Evolutionary conservation across 2,113 vertebrate species (phyloP).

Genomic region (Rhinogobius similis): DNA sequence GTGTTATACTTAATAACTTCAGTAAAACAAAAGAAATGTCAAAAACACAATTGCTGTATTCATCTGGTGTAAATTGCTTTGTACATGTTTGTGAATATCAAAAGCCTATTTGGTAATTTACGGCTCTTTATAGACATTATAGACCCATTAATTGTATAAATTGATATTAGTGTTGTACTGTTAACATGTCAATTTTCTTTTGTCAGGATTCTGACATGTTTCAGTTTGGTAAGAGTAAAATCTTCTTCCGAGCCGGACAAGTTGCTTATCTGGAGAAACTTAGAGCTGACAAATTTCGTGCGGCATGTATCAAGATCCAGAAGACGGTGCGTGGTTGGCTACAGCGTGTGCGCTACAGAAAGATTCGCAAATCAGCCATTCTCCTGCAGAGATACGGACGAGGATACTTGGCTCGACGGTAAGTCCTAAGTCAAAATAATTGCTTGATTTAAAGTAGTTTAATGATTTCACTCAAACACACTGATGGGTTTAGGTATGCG

Average conservation of each 20-base stretch:
- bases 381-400: constrained; percentile 83
- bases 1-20: not conserved
- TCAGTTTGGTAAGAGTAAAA: constrained; percentile 95
- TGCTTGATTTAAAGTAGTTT: not conserved
- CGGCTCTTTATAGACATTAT: no score
- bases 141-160: not conserved
- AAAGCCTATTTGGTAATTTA: no score
- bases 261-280: constrained; percentile 97
- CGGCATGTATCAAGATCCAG: constrained; percentile 93
- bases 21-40: not conserved
- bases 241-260: constrained; percentile 97
- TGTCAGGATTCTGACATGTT: constrained; percentile 93
- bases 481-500: constrained; percentile 71
- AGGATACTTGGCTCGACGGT: constrained; percentile 89
- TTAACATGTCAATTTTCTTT: not conserved
- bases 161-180: not conserved
- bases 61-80: not conserved
- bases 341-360: constrained; percentile 82
- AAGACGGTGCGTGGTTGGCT: constrained; percentile 94
- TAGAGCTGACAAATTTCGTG: constrained; percentile 88
- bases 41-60: not conserved
- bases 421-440: not conserved
- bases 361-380: constrained; percentile 75
- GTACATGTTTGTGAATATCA: not conserved
- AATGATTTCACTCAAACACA: not conserved